Conservation (phyloP, 1,140 invertebrate genomes). For the Lasioglossum baleicum region DNA sequence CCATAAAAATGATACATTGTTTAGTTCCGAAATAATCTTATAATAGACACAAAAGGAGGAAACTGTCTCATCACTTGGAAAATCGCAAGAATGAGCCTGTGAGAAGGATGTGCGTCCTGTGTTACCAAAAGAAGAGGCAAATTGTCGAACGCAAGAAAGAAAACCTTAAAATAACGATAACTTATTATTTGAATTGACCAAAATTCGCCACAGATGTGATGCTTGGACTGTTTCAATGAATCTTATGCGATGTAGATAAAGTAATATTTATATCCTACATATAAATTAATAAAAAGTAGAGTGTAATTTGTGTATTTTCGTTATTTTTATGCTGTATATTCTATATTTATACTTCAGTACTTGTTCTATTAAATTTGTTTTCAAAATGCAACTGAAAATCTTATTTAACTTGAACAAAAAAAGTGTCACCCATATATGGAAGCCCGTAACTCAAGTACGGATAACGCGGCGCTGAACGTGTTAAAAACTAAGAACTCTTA, state of each 20-base stretch:
- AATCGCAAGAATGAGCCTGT: too few relatives aligned
- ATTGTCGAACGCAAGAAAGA: too few relatives aligned
- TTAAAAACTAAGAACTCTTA: too few relatives aligned
- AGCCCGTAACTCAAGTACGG: neutral
- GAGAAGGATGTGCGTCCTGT: too few relatives aligned
- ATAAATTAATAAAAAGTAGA: too few relatives aligned
- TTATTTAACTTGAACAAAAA: conserved; percentile 11
- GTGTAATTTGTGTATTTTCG: neutral
- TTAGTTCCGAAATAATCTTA: too few relatives aligned
- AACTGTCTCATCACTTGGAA: too few relatives aligned
- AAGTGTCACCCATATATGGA: conserved; percentile 11
- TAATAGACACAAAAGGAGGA: too few relatives aligned
- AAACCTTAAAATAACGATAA: conserved; percentile 33
- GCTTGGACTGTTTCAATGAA: conserved; percentile 32
- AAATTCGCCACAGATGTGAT: conserved; percentile 28
- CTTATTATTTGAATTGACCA: conserved; percentile 23
- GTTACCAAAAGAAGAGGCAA: too few relatives aligned
- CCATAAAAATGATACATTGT: too few relatives aligned
- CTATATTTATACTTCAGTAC: conserved; percentile 26
- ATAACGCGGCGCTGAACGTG: neutral
- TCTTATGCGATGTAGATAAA: conserved; percentile 20
- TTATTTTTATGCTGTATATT: conserved; percentile 26
- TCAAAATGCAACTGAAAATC: conserved; percentile 20
- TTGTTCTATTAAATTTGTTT: conserved; percentile 20
- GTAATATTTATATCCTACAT: conserved; percentile 7